A percentile compares a stretch with the other conserved stretches of the same genome.
Evolutionary conservation across 2,113 vertebrate genomes (phyloP).

Genomic region (Entelurus aequoreus): DNA sequence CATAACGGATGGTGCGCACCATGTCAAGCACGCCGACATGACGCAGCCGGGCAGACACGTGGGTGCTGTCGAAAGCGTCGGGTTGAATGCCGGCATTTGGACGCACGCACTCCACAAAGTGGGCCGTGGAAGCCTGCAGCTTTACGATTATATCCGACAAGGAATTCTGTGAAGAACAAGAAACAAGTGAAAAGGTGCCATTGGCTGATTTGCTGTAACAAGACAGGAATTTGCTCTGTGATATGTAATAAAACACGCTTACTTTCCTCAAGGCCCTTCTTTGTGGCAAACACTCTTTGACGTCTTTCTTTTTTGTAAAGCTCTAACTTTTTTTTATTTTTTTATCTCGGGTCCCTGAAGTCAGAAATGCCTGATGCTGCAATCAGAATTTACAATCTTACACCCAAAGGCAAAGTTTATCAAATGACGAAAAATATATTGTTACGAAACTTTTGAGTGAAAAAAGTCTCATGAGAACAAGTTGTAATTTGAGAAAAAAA

Average conservation of each 20-base stretch:
- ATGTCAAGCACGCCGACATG: constrained; percentile 89
- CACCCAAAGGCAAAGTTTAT: too few relatives aligned
- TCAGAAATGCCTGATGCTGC: too few relatives aligned
- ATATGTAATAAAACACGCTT: not conserved
- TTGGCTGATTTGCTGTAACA: not conserved
- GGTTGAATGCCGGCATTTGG: constrained; percentile 78
- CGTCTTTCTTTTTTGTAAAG: too few relatives aligned
- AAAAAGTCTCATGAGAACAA: too few relatives aligned
- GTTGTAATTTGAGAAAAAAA: too few relatives aligned
- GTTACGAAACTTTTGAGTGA: too few relatives aligned
- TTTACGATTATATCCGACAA: constrained; percentile 81
- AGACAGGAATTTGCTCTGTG: not conserved
- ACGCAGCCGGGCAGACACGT: constrained; percentile 88
- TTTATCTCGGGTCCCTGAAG: too few relatives aligned
- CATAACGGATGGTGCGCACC: constrained; percentile 87
- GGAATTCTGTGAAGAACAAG: constrained; percentile 72
- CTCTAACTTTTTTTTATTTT: too few relatives aligned
- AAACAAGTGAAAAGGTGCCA: not conserved
- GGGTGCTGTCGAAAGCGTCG: constrained; percentile 82
- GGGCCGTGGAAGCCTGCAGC: constrained; percentile 79
- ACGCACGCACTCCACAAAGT: constrained; percentile 87
- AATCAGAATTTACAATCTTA: too few relatives aligned
- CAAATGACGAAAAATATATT: too few relatives aligned
- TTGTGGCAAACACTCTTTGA: not conserved
- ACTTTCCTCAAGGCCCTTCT: not conserved